Conservation (phyloP, 2,113 vertebrate genomes). For the Pycnonotus jocosus region DNA sequence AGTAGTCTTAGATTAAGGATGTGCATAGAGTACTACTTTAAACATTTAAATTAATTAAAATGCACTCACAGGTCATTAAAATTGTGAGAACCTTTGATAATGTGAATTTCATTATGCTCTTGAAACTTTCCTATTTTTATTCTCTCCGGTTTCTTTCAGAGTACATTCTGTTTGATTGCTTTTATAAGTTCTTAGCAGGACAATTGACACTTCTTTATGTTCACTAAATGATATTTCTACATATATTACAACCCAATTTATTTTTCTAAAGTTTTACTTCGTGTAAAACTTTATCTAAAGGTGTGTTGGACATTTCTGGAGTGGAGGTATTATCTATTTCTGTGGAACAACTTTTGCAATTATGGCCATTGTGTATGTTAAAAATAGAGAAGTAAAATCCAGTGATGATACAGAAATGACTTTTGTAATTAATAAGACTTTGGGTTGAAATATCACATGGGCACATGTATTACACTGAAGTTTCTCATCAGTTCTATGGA, state of each 20-base stretch:
- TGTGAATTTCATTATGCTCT: neutral
- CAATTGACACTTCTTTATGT: neutral
- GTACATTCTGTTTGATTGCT: neutral
- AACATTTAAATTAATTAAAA: conserved; percentile 32
- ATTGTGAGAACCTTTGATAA: neutral
- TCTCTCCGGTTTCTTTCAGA: neutral
- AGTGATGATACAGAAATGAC: neutral
- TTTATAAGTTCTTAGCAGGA: neutral
- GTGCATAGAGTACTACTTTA: neutral
- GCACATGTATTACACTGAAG: neutral
- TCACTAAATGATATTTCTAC: neutral
- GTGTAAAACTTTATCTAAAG: neutral
- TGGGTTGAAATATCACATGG: neutral
- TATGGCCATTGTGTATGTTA: neutral
- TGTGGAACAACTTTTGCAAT: neutral
- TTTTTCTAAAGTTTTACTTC: neutral
- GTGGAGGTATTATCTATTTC: neutral
- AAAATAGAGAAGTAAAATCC: neutral
- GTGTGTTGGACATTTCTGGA: neutral
- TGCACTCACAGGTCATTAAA: neutral
- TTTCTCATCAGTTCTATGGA: neutral
- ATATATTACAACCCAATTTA: neutral
- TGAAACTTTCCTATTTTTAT: neutral
- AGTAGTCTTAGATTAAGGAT: neutral
- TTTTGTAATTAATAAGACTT: neutral